Conservation (phyloP, 2,888 invertebrate species). For the Euspilapteryx auroguttella region DNA sequence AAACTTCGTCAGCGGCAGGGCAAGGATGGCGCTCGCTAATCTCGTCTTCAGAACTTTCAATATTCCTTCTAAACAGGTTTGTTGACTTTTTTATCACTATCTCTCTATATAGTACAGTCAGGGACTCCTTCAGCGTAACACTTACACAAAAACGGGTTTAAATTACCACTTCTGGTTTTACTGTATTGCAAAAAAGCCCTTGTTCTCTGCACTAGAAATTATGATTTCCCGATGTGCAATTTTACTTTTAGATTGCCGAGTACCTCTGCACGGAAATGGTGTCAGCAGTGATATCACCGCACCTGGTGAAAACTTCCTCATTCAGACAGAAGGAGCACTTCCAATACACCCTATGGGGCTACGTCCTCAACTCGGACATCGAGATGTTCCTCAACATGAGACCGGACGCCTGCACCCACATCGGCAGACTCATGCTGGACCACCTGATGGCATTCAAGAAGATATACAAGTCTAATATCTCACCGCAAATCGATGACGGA, state of each 20-base stretch:
- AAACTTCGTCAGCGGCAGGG: slow-evolving; percentile 42
- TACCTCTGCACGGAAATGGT: slow-evolving; percentile 68
- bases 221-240: too few relatives aligned
- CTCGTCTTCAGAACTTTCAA: slow-evolving; percentile 49
- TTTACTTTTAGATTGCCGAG: slow-evolving; percentile 66
- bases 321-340: slow-evolving; percentile 54
- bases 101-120: neutral
- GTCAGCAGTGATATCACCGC: slow-evolving; percentile 52
- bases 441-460: slow-evolving; percentile 56
- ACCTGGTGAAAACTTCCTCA: slow-evolving; percentile 43
- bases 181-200: too few relatives aligned
- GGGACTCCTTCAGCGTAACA: too few relatives aligned
- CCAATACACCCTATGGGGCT: slow-evolving; percentile 61
- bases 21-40: slow-evolving; percentile 46
- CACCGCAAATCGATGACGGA: slow-evolving; percentile 27
- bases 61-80: slow-evolving; percentile 42
- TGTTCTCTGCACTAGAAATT: too few relatives aligned
- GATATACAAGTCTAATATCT: slow-evolving; percentile 37
- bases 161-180: too few relatives aligned
- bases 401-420: slow-evolving; percentile 57
- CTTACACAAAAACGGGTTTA: too few relatives aligned
- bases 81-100: slow-evolving; percentile 2
- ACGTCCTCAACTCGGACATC: slow-evolving; percentile 56
- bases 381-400: slow-evolving; percentile 62
- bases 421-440: slow-evolving; percentile 57